Conservation (phyloP, 1,140 invertebrate species). For the Reticulitermes speratus region DNA sequence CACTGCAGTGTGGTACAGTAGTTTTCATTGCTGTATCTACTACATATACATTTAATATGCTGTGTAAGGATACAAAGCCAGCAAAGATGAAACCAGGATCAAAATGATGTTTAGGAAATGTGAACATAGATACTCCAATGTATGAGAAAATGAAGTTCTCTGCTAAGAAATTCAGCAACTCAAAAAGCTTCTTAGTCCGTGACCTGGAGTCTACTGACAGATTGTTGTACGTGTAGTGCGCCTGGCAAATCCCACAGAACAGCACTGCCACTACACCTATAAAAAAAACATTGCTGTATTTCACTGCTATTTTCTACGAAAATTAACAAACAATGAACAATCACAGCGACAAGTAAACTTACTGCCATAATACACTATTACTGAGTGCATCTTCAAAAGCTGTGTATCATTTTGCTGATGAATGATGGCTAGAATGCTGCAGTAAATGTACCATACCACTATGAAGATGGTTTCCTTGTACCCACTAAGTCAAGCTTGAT, state of each 20-base stretch:
- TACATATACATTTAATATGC: too few relatives aligned
- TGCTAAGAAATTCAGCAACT: constrained; percentile 92
- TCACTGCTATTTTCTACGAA: too few relatives aligned
- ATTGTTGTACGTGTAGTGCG: constrained; percentile 99
- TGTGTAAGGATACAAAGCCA: constrained; percentile 86
- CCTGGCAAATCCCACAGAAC: constrained; percentile 98
- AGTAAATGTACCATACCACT: too few relatives aligned
- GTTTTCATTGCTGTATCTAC: too few relatives aligned
- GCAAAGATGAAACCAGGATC: constrained; percentile 87
- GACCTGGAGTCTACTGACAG: constrained; percentile 83
- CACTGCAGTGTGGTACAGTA: not conserved
- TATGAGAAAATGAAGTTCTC: constrained; percentile 99
- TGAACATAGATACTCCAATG: constrained; percentile 98
- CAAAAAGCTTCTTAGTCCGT: constrained; percentile 93
- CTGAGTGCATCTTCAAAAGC: too few relatives aligned
- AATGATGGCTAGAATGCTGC: too few relatives aligned
- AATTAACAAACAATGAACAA: too few relatives aligned
- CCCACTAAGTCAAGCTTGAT: too few relatives aligned
- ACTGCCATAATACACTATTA: too few relatives aligned
- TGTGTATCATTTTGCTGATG: too few relatives aligned
- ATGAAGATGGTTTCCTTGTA: too few relatives aligned
- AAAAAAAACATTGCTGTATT: constrained; percentile 35
- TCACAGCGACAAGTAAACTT: too few relatives aligned
- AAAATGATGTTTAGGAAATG: constrained; percentile 93
- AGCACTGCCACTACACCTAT: constrained; percentile 91